Conservation (phyloP, 2,113 vertebrate species). For the Elgaria multicarinata region DNA sequence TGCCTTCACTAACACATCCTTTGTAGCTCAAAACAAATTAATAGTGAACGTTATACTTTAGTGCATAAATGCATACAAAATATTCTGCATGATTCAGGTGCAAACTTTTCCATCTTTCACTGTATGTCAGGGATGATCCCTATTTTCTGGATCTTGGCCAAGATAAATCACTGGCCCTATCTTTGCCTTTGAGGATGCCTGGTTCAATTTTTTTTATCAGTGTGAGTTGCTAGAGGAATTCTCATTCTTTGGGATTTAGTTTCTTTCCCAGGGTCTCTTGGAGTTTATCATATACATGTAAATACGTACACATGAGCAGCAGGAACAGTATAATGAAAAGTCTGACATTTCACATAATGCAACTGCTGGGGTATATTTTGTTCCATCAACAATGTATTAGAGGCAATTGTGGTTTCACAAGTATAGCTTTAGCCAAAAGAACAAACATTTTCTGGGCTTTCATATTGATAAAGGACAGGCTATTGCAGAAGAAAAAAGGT, state of each 20-base stretch:
- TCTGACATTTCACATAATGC: neutral
- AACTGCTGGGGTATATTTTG: neutral
- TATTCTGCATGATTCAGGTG: neutral
- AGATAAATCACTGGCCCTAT: neutral
- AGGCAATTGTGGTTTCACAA: neutral
- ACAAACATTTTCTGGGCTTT: neutral
- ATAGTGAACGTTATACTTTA: neutral
- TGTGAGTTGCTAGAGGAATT: neutral
- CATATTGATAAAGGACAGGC: neutral
- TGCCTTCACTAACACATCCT: slow-evolving; percentile 1
- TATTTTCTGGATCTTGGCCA: neutral
- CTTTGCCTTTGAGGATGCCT: neutral
- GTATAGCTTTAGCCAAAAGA: neutral
- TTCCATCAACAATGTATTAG: neutral
- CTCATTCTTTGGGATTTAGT: neutral
- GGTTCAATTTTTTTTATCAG: neutral
- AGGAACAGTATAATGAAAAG: neutral
- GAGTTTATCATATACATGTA: neutral
- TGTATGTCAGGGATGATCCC: neutral
- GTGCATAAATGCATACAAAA: neutral
- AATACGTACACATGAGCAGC: neutral
- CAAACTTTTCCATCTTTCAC: neutral
- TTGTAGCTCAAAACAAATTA: neutral
- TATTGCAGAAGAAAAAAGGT: neutral
- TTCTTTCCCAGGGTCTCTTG: neutral